phyloP scores from a whole-genome alignment of 2,113 vertebrate genomes.

The Agapornis roseicollis region DNA sequence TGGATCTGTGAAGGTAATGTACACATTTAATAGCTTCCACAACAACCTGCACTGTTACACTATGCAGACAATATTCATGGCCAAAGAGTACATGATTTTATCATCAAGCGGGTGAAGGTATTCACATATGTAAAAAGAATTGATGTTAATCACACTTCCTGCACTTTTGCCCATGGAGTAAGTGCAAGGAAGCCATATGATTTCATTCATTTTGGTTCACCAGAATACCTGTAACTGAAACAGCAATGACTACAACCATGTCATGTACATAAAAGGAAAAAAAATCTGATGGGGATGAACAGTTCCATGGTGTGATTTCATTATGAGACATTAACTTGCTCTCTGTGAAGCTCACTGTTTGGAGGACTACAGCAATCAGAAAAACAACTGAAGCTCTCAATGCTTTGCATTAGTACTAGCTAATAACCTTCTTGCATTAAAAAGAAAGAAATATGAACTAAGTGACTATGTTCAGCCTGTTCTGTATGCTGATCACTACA shows the following conservation, averaged over 20 bases:
- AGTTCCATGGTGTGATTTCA: conserved; percentile 59
- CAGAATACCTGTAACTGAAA: conserved; percentile 54
- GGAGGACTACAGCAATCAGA: conserved; percentile 27
- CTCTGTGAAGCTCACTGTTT: conserved; percentile 36
- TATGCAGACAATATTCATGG: conserved; percentile 14
- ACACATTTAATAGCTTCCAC: conserved; percentile 42
- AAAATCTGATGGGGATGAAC: conserved; percentile 40
- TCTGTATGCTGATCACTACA: conserved; percentile 17
- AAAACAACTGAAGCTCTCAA: conserved; percentile 35
- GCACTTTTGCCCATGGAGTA: conserved; percentile 28
- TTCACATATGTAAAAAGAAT: conserved; percentile 36
- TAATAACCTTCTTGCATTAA: conserved; percentile 46
- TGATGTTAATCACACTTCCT: conserved; percentile 54
- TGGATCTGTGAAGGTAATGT: conserved; percentile 81
- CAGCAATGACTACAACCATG: conserved; percentile 49
- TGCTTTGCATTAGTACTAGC: background rate
- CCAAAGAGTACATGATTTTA: conserved; percentile 44
- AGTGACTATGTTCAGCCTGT: background rate
- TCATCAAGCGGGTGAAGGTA: conserved; percentile 40
- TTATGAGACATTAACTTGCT: conserved; percentile 59
- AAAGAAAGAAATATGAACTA: conserved; percentile 52
- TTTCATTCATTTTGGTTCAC: conserved; percentile 38
- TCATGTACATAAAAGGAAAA: conserved; percentile 26
- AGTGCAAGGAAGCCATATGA: conserved; percentile 3
- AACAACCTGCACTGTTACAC: background rate